Evolutionary conservation across 2,797 vertebrate species (phyloP), one percentile per base, ranked within the genome.

Genomic region (Loris lydekkerianus): DNA sequence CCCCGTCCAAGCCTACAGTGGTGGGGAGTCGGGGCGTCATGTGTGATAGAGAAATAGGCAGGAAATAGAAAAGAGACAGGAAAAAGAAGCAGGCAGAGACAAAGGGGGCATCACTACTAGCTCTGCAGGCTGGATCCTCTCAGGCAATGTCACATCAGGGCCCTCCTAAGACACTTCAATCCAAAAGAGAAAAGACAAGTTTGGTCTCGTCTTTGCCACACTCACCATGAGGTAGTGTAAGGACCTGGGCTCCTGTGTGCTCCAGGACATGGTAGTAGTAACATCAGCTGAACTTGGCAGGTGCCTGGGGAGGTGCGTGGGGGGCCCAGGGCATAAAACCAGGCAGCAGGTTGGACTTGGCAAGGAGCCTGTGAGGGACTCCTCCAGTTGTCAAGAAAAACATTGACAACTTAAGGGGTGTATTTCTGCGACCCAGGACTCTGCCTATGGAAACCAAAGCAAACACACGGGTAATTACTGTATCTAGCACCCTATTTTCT

Each of bases 31-130:
- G 49, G 6, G 20, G 49, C 13, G 23, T 46, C 49, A 10, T 0
- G 1, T 10, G 23, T 34, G 37, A 49, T 14, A 14, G 25, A 82
- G 85, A 27, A 40, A 46, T 10, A 27, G 37, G 49, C 27, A 69
- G 5, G 60, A 40, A 49, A 67, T 34, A 3, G 3, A 34, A 34
- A 34, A 34, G 34, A 23, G 17, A 18, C n/a, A 17, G 25, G 34
- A 49, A 29, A 0, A 0, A 0, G 23, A 25, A 5, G 11, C 18
- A 15, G 9, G 63, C 43, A 18, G 3, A 53, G 58, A 29, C 14
- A 49, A 34, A 58, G 27, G 13, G 3, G 20, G 10, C 5, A 5
- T 10, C 11, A 5, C 25, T 20, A 0, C 7, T 23, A 72, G 49
- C 29, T 89, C 31, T 34, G 61, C 7, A 31, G 78, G 25, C 1